These are phyloP conservation scores for Lasioglossum morio DNA, from an alignment of 2,888 invertebrate species.

Conservation along the genomic window DNA sequence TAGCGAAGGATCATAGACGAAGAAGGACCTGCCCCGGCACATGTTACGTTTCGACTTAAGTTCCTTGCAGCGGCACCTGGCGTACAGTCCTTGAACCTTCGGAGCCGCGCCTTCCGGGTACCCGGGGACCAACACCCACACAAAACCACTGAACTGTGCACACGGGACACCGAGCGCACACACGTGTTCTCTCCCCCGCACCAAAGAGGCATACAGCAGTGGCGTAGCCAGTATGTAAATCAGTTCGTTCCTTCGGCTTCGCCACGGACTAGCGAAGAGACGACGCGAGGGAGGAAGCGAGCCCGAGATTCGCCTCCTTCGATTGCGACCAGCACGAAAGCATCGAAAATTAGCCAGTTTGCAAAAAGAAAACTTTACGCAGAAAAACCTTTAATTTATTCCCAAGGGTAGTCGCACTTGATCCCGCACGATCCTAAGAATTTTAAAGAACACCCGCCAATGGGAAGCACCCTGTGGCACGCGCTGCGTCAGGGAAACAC, in stretches of 20 bases:
- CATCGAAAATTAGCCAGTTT: not conserved
- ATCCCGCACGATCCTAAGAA: not conserved
- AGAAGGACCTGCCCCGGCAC: slow-evolving; percentile 74
- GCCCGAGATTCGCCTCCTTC: slow-evolving; percentile 58
- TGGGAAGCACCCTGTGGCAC: slow-evolving; percentile 70
- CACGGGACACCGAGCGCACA: slow-evolving; percentile 50
- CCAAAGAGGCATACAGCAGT: slow-evolving; percentile 70
- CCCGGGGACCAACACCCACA: slow-evolving; percentile 71
- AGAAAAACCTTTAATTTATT: not conserved
- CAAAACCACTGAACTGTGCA: slow-evolving; percentile 28
- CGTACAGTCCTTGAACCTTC: slow-evolving; percentile 80
- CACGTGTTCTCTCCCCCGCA: slow-evolving; percentile 75
- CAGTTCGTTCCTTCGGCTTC: slow-evolving; percentile 71
- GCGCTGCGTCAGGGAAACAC: slow-evolving; percentile 67
- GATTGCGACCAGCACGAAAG: slow-evolving; percentile 57
- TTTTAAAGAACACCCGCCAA: slow-evolving; percentile 48
- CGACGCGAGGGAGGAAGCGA: slow-evolving; percentile 53
- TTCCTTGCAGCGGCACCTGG: slow-evolving; percentile 82
- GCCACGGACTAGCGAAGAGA: slow-evolving; percentile 51
- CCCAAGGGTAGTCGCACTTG: no score
- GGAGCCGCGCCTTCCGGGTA: slow-evolving; percentile 81
- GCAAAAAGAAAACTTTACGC: not conserved
- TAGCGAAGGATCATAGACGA: slow-evolving; percentile 40
- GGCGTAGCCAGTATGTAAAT: slow-evolving; percentile 82
- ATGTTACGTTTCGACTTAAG: slow-evolving; percentile 74